Conservation (phyloP, 2,888 invertebrate species). For the Apotomis betuletana region DNA sequence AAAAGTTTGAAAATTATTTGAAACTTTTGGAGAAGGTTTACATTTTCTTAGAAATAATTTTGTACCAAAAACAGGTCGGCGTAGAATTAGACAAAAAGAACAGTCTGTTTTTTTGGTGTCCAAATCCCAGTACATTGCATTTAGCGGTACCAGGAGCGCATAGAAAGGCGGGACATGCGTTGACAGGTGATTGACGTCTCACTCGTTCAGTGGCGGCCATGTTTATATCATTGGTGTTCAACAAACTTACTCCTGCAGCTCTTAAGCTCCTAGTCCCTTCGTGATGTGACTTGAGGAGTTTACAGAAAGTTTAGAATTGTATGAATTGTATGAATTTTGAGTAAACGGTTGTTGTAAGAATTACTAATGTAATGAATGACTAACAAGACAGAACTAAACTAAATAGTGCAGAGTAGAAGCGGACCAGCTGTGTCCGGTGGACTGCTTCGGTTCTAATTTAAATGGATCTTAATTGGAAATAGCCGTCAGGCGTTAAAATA, state of each 20-base stretch:
- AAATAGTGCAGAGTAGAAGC: conserved; percentile 75
- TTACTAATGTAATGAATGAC: conserved; percentile 82
- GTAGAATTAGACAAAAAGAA: no score
- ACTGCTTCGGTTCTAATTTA: conserved; percentile 78
- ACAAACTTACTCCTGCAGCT: conserved; percentile 47
- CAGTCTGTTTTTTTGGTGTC: conserved; percentile 35
- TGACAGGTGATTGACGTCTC: conserved; percentile 83
- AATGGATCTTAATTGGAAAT: conserved; percentile 80
- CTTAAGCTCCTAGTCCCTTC: conserved; percentile 29
- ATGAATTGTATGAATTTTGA: conserved; percentile 23
- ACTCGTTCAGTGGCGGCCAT: conserved; percentile 76
- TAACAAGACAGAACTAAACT: conserved; percentile 81
- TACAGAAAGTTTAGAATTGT: conserved; percentile 45
- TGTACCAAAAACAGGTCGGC: no score
- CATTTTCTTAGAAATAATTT: no score
- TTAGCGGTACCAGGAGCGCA: conserved; percentile 74
- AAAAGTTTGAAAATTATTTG: no score
- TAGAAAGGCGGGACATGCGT: conserved; percentile 72
- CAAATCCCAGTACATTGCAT: conserved; percentile 69
- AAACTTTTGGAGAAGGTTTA: no score
- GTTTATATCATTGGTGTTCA: conserved; percentile 74
- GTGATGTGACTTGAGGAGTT: neutral
- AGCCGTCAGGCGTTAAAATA: conserved; percentile 65
- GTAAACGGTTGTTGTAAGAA: conserved; percentile 53
- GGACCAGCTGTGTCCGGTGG: conserved; percentile 81